Conservation (phyloP, 2,888 invertebrate genomes). For the Coenonympha glycerion region DNA sequence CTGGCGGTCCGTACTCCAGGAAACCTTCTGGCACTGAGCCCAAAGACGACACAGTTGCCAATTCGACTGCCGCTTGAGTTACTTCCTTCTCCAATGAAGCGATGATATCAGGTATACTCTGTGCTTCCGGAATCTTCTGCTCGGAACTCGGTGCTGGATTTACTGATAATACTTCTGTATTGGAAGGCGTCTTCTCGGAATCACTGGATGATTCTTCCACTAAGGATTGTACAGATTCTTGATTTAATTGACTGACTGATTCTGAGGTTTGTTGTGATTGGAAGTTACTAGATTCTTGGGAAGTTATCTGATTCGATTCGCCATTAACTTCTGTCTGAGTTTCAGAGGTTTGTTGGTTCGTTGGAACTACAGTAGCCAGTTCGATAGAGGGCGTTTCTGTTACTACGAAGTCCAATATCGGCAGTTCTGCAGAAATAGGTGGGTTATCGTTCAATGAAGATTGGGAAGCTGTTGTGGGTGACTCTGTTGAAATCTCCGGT, state of each 20-base stretch:
- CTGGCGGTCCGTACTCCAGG: slow-evolving; percentile 67
- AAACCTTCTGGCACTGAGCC: slow-evolving; percentile 57
- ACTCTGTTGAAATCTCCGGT: slow-evolving; percentile 19
- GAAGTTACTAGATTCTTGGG: neutral
- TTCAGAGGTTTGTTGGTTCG: neutral
- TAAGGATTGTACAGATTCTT: neutral
- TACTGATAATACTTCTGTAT: neutral
- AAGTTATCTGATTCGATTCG: neutral
- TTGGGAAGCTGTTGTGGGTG: slow-evolving; percentile 26
- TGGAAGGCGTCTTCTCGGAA: slow-evolving; percentile 8
- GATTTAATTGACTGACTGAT: neutral
- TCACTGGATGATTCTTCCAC: slow-evolving; percentile 12
- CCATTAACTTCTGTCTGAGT: neutral
- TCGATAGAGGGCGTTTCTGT: slow-evolving; percentile 15
- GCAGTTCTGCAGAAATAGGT: slow-evolving; percentile 24
- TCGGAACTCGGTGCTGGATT: neutral
- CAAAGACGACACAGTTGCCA: slow-evolving; percentile 33
- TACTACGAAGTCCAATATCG: slow-evolving; percentile 28
- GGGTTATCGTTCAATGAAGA: slow-evolving; percentile 9
- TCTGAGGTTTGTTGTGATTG: neutral
- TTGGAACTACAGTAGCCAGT: neutral
- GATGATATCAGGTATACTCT: slow-evolving; percentile 53
- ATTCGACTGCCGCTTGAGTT: slow-evolving; percentile 33
- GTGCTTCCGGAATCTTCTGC: slow-evolving; percentile 26
- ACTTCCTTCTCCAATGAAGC: slow-evolving; percentile 46